A percentile compares a stretch with the other conserved stretches of the same genome.
Conservation (phyloP, 2,888 invertebrate species). For the Epinotia nisella region DNA sequence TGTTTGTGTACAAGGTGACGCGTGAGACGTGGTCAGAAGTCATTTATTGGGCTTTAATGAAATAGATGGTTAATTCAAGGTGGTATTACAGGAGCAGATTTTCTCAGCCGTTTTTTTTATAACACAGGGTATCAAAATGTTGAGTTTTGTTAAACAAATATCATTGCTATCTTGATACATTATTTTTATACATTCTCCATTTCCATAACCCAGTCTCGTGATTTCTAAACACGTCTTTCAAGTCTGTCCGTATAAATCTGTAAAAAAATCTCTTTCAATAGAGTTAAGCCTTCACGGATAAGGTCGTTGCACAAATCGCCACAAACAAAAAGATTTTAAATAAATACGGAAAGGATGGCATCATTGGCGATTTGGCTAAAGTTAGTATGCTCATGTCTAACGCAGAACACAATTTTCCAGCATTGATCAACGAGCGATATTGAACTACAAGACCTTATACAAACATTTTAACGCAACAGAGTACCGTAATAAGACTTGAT, state of each 20-base stretch:
- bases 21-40: background rate
- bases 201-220: background rate
- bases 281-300: constrained; percentile 15
- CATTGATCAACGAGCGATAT: constrained; percentile 52
- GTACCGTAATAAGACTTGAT: constrained; percentile 56
- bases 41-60: background rate
- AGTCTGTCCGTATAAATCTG: constrained; percentile 2
- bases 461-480: constrained; percentile 50
- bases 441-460: constrained; percentile 43
- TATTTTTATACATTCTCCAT: background rate
- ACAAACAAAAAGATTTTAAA: constrained; percentile 25
- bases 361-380: constrained; percentile 42
- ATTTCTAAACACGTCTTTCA: background rate
- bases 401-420: constrained; percentile 61
- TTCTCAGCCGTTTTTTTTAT: background rate
- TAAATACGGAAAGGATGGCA: constrained; percentile 48
- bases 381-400: constrained; percentile 47
- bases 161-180: background rate
- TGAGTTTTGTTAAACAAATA: background rate
- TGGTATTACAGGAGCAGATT: background rate
- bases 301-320: constrained; percentile 27
- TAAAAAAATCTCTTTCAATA: constrained; percentile 24
- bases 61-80: background rate
- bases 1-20: constrained; percentile 28
- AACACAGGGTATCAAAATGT: background rate